These are phyloP conservation scores for Seriola aureovittata DNA, from an alignment of 2,113 vertebrate genomes.

Conservation along the genomic window DNA sequence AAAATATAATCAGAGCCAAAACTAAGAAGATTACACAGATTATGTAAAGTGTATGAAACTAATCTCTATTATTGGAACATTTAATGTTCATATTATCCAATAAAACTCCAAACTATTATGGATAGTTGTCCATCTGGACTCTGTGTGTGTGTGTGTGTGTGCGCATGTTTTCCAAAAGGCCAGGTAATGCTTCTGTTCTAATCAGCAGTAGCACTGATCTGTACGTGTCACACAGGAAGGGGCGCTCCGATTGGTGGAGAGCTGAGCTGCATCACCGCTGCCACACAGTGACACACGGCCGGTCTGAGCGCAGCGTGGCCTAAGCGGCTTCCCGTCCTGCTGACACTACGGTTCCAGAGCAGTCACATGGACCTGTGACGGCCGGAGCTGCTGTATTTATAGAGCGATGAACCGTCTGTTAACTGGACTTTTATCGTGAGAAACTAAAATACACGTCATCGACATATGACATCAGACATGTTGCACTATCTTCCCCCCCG, in stretches of 20 bases:
- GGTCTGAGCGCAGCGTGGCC: slow-evolving; percentile 25
- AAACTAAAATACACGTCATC: background rate
- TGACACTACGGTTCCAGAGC: slow-evolving; percentile 61
- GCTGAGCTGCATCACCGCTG: slow-evolving; percentile 39
- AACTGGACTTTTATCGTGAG: background rate
- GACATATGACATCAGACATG: background rate
- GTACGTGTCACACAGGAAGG: slow-evolving; percentile 33
- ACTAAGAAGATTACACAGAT: slow-evolving; percentile 59
- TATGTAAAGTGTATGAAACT: slow-evolving; percentile 56
- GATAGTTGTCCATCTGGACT: slow-evolving; percentile 38
- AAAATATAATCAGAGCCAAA: slow-evolving; percentile 26
- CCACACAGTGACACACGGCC: slow-evolving; percentile 10
- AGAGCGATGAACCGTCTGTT: background rate
- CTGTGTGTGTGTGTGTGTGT: slow-evolving; percentile 15
- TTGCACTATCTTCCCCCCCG: too few species aligned
- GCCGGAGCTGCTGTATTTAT: slow-evolving; percentile 31
- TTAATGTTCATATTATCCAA: slow-evolving; percentile 43
- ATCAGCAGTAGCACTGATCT: slow-evolving; percentile 40
- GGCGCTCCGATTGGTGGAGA: slow-evolving; percentile 10
- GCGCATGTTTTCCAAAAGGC: slow-evolving; percentile 23
- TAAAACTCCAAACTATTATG: slow-evolving; percentile 24
- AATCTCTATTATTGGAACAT: slow-evolving; percentile 48
- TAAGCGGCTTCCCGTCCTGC: slow-evolving; percentile 74
- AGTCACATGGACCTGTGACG: slow-evolving; percentile 51
- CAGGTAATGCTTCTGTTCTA: slow-evolving; percentile 50